Conservation (phyloP, 2,888 invertebrate species). For the Eilema depressum region DNA sequence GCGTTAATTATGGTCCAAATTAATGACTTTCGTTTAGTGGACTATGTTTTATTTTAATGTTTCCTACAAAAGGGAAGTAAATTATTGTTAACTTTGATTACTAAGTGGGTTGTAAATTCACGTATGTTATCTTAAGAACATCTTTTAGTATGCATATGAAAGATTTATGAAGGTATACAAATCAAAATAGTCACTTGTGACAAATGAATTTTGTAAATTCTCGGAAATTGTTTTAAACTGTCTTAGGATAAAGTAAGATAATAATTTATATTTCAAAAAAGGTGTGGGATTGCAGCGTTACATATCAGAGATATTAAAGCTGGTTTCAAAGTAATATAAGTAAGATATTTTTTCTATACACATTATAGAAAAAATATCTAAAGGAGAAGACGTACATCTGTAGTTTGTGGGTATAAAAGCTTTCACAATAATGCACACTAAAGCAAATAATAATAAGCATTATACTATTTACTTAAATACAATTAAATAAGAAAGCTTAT, state of each 20-base stretch:
- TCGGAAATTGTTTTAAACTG: too few species aligned
- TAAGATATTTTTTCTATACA: too few species aligned
- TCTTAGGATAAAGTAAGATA: too few species aligned
- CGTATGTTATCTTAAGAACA: not conserved
- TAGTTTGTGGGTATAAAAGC: not conserved
- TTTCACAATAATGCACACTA: not conserved
- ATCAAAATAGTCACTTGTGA: not conserved
- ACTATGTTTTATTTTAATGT: not conserved
- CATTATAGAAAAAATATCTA: too few species aligned
- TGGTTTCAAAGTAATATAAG: too few species aligned
- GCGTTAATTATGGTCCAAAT: slow-evolving; percentile 22
- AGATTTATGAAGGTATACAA: not conserved
- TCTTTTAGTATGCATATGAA: not conserved
- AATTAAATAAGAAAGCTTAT: not conserved
- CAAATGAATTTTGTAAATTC: too few species aligned
- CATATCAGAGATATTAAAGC: too few species aligned
- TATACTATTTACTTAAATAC: not conserved
- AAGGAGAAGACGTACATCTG: not conserved
- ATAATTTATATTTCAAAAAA: too few species aligned
- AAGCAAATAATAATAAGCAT: not conserved
- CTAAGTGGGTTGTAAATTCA: not conserved
- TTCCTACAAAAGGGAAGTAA: not conserved
- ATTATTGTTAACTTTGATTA: slow-evolving; percentile 30
- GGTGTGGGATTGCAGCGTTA: too few species aligned
- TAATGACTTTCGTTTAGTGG: slow-evolving; percentile 3